These are phyloP conservation scores for Caenorhabditis briggsae DNA, from an alignment of 1,140 invertebrate genomes.

Conservation along the genomic window DNA sequence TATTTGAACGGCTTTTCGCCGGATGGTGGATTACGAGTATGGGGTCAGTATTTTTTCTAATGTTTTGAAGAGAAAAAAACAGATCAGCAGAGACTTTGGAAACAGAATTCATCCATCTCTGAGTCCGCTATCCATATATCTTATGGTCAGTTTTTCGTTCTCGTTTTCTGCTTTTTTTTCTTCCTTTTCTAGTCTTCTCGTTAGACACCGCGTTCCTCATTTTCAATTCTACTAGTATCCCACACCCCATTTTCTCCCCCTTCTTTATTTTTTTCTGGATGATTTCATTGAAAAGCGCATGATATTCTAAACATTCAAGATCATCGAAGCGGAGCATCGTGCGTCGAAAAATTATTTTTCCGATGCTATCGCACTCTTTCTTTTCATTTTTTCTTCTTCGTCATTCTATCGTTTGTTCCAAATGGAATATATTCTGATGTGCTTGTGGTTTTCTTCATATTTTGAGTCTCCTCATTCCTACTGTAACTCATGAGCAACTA, in stretches of 20 bases:
- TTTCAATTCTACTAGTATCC: slow-evolving; percentile 51
- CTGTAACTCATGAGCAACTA: neutral
- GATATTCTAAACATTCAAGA: slow-evolving; percentile 45
- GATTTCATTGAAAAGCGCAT: slow-evolving; percentile 49
- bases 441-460: neutral
- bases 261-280: slow-evolving; percentile 32
- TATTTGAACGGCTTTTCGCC: no score
- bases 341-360: slow-evolving; percentile 44
- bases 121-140: slow-evolving; percentile 7
- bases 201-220: slow-evolving; percentile 17
- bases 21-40: no score
- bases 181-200: neutral
- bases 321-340: slow-evolving; percentile 1
- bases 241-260: slow-evolving; percentile 13
- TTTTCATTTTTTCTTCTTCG: neutral
- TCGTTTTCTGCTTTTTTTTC: neutral
- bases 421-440: neutral
- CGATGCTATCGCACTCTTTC: neutral
- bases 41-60: no score
- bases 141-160: slow-evolving; percentile 20
- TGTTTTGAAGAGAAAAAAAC: no score
- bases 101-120: slow-evolving; percentile 23
- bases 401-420: neutral
- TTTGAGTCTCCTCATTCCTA: neutral
- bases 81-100: neutral